Base-by-base conservation (phyloP, 1,140 invertebrate species). In the Sitodiplosis mosellana region DNA sequence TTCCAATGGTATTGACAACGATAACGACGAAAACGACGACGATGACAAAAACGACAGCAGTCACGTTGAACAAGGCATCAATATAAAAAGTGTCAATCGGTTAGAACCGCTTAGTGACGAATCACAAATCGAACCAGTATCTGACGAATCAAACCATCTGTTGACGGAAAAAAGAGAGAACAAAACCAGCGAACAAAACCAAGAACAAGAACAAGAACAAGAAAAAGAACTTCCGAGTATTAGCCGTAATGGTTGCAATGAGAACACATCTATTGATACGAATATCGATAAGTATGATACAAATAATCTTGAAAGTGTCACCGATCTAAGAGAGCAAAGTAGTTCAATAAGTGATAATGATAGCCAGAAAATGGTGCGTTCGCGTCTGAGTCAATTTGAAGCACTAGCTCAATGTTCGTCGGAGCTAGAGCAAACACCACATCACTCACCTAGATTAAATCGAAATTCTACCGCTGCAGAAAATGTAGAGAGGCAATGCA, bases 371-470 rank as follows among this genome's bases (percentile, higher is more conserved):
- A 51, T 55, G 47, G 54, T 55, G 40, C 49, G 54, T 47, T 49
- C 52, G 34, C 54, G 52, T 44, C 48, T 55, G 45, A 50, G 50
- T 47, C 52, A 52, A 49, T 53, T 55, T 41, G 52, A 55, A 50
- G 48, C 33, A 52, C 48, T 51, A 43, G 2, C 20, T 21, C 27
- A 27, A 27, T n/a, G n/a, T n/a, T 27, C 27, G 27, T 5, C 27
- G 10, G 27, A 27, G 27, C 3, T 5, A 27, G 10, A 27, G 27
- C 27, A 27, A 27, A 27, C 27, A 27, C 27, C 27, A 27, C 27
- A 27, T 27, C 10, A 14, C 14, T 14, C 12, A 17, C 12, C 17
- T 14, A 38, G 36, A 38, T 38, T 38, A 38, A 38, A 17, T 38
- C 14, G 17, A 38, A 38, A 4, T 17, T n/a, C 17, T 5, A 12